Conservation (phyloP, 2,113 vertebrate genomes). For the Psilopogon haemacephalus region DNA sequence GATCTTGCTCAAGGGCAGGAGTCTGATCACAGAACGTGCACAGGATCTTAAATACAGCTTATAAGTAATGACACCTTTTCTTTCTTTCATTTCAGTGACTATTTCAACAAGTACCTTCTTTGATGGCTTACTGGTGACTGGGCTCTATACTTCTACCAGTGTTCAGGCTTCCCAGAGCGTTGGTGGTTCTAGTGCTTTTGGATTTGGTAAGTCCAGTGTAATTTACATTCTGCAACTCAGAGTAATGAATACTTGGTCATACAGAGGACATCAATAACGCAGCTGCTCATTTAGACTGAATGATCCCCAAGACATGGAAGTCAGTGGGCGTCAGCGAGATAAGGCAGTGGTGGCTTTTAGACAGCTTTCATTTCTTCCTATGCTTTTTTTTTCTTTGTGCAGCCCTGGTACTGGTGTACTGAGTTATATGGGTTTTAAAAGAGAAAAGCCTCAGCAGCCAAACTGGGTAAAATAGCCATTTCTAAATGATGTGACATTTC, state of each 20-base stretch:
- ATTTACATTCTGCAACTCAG: not conserved
- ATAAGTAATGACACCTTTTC: not conserved
- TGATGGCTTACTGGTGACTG: slow-evolving; percentile 94
- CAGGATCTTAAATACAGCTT: not conserved
- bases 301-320: not conserved
- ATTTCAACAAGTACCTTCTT: slow-evolving; percentile 96
- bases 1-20: not conserved
- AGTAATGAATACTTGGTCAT: not conserved
- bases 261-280: not conserved
- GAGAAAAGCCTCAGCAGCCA: not conserved
- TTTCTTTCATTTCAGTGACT: slow-evolving; percentile 82
- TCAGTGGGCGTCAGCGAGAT: not conserved
- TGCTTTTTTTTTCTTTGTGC: not conserved
- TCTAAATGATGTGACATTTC: not conserved
- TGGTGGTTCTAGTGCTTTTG: slow-evolving; percentile 89
- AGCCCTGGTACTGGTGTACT: not conserved
- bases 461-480: not conserved
- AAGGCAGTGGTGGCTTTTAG: not conserved
- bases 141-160: slow-evolving; percentile 95
- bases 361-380: not conserved
- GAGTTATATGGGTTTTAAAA: not conserved
- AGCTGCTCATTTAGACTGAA: not conserved
- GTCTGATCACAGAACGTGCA: not conserved
- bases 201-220: slow-evolving; percentile 87
- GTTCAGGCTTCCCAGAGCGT: slow-evolving; percentile 89